Conservation (phyloP, 92 coral and sea anemone species). For the Galaxea fascicularis region DNA sequence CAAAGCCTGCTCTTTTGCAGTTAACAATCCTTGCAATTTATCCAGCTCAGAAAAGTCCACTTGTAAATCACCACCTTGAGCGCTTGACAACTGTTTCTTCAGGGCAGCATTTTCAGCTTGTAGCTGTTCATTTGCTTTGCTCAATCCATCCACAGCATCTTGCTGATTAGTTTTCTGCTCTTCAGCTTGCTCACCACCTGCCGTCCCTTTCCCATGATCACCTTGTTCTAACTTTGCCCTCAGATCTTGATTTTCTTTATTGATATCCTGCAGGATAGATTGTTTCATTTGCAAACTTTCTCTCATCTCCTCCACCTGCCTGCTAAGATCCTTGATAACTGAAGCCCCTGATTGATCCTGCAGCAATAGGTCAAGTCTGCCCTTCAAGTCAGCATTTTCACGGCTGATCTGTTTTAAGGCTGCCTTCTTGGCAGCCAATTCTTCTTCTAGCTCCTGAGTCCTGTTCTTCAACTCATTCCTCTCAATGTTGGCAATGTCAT, state of each 20-base stretch:
- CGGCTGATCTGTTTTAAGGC: constrained; percentile 97
- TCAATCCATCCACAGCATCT: constrained; percentile 74
- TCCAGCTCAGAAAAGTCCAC: constrained; percentile 58
- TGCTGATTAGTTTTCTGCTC: constrained; percentile 74
- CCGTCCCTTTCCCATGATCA: constrained; percentile 47
- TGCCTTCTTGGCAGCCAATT: constrained; percentile 90
- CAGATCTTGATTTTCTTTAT: constrained; percentile 89
- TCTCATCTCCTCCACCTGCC: constrained; percentile 78
- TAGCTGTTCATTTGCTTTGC: constrained; percentile 68
- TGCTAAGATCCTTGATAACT: constrained; percentile 78
- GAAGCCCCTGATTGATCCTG: constrained; percentile 86
- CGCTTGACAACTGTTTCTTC: constrained; percentile 56
- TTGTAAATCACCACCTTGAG: constrained; percentile 23
- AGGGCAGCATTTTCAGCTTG: constrained; percentile 73
- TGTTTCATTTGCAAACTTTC: constrained; percentile 82
- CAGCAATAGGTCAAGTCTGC: constrained; percentile 78
- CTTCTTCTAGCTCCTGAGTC: constrained; percentile 93
- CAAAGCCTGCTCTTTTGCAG: constrained; percentile 50
- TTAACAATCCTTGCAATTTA: constrained; percentile 48
- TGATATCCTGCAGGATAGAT: constrained; percentile 80
- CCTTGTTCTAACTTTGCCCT: constrained; percentile 72
- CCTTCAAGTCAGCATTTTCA: constrained; percentile 94
- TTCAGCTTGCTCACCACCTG: constrained; percentile 59
- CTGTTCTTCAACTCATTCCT: constrained; percentile 89
- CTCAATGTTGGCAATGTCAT: constrained; percentile 93